Base-by-base conservation (phyloP, 2,888 invertebrate genomes). In the Clivina fossor region DNA sequence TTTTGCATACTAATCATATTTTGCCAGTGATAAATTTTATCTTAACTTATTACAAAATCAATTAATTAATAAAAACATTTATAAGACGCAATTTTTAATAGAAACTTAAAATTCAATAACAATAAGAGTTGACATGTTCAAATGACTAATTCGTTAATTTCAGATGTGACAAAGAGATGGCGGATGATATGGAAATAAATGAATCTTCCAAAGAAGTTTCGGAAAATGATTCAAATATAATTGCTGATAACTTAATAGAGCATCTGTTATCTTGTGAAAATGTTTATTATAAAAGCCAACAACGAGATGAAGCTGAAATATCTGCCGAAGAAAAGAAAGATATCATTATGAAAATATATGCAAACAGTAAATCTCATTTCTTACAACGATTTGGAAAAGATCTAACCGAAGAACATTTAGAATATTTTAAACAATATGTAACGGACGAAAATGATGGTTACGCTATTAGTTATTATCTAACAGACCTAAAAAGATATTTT, bases 281-380 rank as follows among this genome's bases (percentile, higher is more conserved):
- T 57, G 80, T 84, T 33, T 79, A 83, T 60, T 91, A 93, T 65
- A 90, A 88, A 75, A 90, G 86, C 66, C 89, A 93, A 68, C 92
- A 91, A 72, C 78, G 85, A 43, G 83, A 83, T 65, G 90, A 93
- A 70, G 80, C 81, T 0, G 91, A 93, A 66, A 70, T 93, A 43
- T 80, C 80, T 3, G 71, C 77, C 1, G 69, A 74, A 13, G 88
- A 93, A 64, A 93, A 91, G 74, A 76, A 79, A 63, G 70, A 77
- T 62, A 85, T 90, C 61, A 88, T 88, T 0, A 69, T 73, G 43
- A 76, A 83, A 13, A 68, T 89, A 7, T 83, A 87, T 58, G 70
- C 77, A 9, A 79, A 80, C 60, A 90, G 83, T 64, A 84, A 85
- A 9, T 76, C 79, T 7, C 78, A 79, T 24, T 95, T 95, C 71